A percentile compares a stretch with the other conserved stretches of the same genome.
phyloP scores from a whole-genome alignment of 2,797 vertebrate genomes.

The Rhabdomys pumilio region DNA sequence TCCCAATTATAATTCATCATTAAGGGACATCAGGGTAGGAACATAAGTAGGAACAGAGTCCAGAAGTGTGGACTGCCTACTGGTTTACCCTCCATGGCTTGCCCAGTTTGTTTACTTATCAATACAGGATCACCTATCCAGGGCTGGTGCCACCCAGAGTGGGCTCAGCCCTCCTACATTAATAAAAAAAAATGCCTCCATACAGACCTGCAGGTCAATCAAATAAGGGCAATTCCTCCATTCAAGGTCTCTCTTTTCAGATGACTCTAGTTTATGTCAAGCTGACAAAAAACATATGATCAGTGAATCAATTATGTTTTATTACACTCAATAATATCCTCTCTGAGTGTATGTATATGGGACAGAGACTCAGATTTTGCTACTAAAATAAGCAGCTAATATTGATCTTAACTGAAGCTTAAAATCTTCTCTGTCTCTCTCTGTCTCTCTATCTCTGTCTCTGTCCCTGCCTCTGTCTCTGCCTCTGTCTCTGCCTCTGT shows the following conservation, averaged over 20 bases:
- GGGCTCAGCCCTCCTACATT: not conserved
- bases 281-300: not conserved
- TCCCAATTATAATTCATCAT: not conserved
- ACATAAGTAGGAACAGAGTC: not conserved
- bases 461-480: too few species aligned
- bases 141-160: not conserved
- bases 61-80: not conserved
- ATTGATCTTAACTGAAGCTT: slow-evolving; percentile 15
- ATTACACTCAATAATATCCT: not conserved
- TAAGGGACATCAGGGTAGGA: not conserved
- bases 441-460: not conserved
- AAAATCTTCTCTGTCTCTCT: slow-evolving; percentile 37
- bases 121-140: too few species aligned
- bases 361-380: slow-evolving; percentile 7
- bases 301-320: not conserved
- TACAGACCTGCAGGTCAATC: not conserved
- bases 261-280: not conserved
- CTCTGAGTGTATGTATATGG: not conserved
- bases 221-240: not conserved
- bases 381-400: slow-evolving; percentile 23
- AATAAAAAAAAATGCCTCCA: not conserved
- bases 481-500: too few species aligned
- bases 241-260: not conserved
- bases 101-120: not conserved
- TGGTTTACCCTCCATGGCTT: not conserved